These are phyloP conservation scores for Poecilus cupreus DNA, from an alignment of 2,888 invertebrate genomes.

Conservation along the genomic window DNA sequence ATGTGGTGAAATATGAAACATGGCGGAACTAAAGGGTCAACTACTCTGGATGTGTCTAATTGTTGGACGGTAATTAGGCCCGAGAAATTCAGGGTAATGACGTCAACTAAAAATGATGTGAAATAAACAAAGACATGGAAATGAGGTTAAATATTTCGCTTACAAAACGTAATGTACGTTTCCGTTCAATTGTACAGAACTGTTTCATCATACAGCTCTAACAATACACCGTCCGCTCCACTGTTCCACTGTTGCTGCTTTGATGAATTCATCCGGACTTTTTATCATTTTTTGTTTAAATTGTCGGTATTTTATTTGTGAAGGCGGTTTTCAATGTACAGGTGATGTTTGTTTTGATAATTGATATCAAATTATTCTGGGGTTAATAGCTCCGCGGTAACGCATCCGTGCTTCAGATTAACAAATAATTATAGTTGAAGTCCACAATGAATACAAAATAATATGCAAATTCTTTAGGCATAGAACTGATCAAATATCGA, in stretches of 20 bases:
- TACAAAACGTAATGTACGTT: slow-evolving; percentile 56
- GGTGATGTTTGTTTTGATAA: too few species aligned
- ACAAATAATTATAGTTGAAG: too few species aligned
- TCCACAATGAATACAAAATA: too few species aligned
- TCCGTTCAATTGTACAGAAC: slow-evolving; percentile 47
- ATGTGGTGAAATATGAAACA: background rate
- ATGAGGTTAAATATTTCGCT: slow-evolving; percentile 50
- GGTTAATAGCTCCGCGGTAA: too few species aligned
- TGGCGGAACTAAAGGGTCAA: slow-evolving; percentile 7
- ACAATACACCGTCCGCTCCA: background rate
- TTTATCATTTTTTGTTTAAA: slow-evolving; percentile 32
- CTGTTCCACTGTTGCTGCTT: background rate
- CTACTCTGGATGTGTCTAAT: slow-evolving; percentile 17
- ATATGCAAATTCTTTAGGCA: too few species aligned
- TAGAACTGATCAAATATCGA: too few species aligned
- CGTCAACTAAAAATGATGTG: slow-evolving; percentile 27
- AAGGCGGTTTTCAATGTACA: background rate
- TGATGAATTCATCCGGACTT: slow-evolving; percentile 42
- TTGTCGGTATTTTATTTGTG: slow-evolving; percentile 3
- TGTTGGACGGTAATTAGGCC: slow-evolving; percentile 22
- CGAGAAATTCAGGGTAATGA: slow-evolving; percentile 44
- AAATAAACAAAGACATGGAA: slow-evolving; percentile 41
- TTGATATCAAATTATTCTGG: too few species aligned
- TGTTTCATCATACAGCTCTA: slow-evolving; percentile 39
- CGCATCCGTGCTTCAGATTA: too few species aligned